Evolutionary conservation across 2,113 vertebrate genomes (phyloP), one percentile per base, ranked within the genome.

Genomic region (Tor tambroides): DNA sequence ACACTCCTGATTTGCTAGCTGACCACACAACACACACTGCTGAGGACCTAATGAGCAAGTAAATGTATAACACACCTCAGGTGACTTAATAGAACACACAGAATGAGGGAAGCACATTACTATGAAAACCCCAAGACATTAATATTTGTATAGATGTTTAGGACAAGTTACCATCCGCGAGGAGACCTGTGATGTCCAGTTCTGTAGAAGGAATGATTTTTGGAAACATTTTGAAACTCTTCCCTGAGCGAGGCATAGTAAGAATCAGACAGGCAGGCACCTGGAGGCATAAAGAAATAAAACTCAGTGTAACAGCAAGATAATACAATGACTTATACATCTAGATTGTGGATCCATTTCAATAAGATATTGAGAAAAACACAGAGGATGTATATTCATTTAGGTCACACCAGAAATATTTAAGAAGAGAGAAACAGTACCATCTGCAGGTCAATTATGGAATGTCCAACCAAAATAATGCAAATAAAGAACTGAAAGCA

Each of bases 171-270:
- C 97, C 96, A 86, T 97, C 94, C 30, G 94, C 93, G 28, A 98
- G 94, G 43, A 98, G 95, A 83, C 95, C 94, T 0, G 96, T 97
- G 85, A 98, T 89, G 90, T 98, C 97, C 89, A 98, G 92, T 91
- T 97, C 95, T 88, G 97, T 81, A 23, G 97, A 97, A 0, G 97
- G 97, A 75, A 97, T 91, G 72, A 98, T 98, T 92, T 97, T 98
- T 43, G 95, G 95, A 91, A 98, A 98, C 97, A 98, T 97, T 91
- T 98, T 98, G 88, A 97, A 98, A 67, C 96, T 96, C 92, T 97
- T 98, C 41, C 97, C 97, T 78, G 97, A 98, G 15, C 97, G 96
- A 0, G 97, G 97, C 96, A 97, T 98, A 92, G 97, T 97, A 72
- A 98, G 95, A 74, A 98, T 97, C 90, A 98, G 95, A 87, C 97